These are phyloP conservation scores for Onychorhynchus coronatus DNA, from an alignment of 2,113 vertebrate genomes.

Conservation along the genomic window DNA sequence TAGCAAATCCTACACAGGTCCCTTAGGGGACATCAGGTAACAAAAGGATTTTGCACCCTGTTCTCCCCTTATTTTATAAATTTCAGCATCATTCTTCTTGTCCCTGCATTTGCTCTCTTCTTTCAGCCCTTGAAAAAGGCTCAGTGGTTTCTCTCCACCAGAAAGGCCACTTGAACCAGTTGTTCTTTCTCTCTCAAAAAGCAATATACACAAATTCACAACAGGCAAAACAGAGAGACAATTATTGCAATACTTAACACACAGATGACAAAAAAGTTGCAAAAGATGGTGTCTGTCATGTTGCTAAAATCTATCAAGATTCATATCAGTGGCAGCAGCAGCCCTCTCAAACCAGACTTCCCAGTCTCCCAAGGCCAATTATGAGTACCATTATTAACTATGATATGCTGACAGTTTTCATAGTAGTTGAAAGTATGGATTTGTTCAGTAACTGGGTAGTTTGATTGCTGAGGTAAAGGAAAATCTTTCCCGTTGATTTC, in stretches of 20 bases:
- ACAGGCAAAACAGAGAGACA: background rate
- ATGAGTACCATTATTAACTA: background rate
- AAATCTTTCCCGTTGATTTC: background rate
- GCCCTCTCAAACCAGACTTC: background rate
- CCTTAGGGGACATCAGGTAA: background rate
- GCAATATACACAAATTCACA: background rate
- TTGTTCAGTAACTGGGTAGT: background rate
- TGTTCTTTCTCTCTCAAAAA: background rate
- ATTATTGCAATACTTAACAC: background rate
- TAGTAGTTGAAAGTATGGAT: background rate
- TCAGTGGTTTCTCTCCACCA: background rate
- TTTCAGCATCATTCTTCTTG: background rate
- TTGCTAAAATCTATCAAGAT: background rate
- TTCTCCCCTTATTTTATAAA: background rate
- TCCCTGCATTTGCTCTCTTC: background rate
- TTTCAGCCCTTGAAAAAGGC: background rate
- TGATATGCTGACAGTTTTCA: background rate
- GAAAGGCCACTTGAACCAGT: background rate
- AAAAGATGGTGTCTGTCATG: background rate
- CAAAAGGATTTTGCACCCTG: accelerated
- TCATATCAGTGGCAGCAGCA: background rate
- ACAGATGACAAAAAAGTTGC: background rate
- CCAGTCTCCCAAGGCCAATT: background rate
- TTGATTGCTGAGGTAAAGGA: background rate
- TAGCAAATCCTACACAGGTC: background rate